These are phyloP conservation scores for Gobio occitaniae DNA, from an alignment of 2,797 vertebrate genomes.

Conservation along the genomic window DNA sequence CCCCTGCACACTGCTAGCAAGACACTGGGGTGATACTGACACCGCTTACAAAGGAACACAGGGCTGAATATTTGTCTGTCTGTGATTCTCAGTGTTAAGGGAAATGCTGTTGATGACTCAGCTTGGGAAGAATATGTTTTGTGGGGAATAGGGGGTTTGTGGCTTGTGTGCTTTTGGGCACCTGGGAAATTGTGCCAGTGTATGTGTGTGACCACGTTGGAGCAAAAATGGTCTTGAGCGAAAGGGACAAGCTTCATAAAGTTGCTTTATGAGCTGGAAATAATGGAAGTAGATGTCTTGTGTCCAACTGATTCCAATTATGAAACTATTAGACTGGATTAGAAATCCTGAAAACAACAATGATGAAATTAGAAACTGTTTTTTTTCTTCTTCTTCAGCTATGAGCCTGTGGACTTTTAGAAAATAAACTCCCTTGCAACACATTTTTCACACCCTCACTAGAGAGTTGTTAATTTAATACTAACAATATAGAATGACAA, in stretches of 20 bases:
- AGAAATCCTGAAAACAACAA: slow-evolving; percentile 25
- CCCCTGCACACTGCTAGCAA: slow-evolving; percentile 26
- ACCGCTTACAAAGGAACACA: slow-evolving; percentile 27
- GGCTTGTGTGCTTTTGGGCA: not conserved
- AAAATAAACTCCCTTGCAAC: not conserved
- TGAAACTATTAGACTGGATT: slow-evolving; percentile 56
- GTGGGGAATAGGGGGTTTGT: not conserved
- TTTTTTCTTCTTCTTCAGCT: not conserved
- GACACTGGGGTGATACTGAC: slow-evolving; percentile 35
- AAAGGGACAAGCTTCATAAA: slow-evolving; percentile 58
- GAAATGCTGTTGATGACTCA: slow-evolving; percentile 4
- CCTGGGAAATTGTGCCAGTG: slow-evolving; percentile 19
- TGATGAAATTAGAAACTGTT: slow-evolving; percentile 31
- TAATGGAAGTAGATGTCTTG: slow-evolving; percentile 56
- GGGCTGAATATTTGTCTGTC: slow-evolving; percentile 2
- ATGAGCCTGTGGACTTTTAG: not conserved
- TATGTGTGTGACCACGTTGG: slow-evolving; percentile 34
- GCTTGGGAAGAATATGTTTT: not conserved
- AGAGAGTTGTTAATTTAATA: not conserved
- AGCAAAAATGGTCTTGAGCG: slow-evolving; percentile 37
- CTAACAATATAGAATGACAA: not conserved
- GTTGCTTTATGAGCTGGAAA: slow-evolving; percentile 59
- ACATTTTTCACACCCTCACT: not conserved
- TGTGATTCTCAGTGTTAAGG: slow-evolving; percentile 29
- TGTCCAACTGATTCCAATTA: slow-evolving; percentile 60